phyloP scores from a whole-genome alignment of 2,888 invertebrate genomes.

The Lydus trimaculatus region DNA sequence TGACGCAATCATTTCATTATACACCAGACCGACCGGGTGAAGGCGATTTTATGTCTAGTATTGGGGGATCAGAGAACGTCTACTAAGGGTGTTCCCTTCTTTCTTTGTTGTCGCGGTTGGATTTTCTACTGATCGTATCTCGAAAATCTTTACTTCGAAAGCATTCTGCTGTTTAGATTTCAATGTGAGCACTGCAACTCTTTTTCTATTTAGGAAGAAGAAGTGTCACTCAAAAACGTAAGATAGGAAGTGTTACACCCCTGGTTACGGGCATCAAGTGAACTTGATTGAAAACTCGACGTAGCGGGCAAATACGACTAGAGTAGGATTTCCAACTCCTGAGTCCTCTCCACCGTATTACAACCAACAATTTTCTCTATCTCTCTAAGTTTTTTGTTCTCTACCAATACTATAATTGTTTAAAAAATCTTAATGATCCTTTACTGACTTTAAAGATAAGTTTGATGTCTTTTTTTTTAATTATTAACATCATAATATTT shows the following conservation, averaged over 20 bases:
- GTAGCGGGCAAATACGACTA: conserved; percentile 58
- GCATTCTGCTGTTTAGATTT: conserved; percentile 49
- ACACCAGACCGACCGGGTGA: conserved; percentile 47
- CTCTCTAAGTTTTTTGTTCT: conserved; percentile 34
- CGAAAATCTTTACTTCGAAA: conserved; percentile 46
- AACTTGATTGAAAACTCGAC: conserved; percentile 60
- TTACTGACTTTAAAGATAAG: neutral
- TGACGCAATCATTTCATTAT: conserved; percentile 56
- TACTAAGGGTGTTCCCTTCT: conserved; percentile 42
- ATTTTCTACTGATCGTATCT: conserved; percentile 44
- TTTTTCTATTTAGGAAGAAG: conserved; percentile 44
- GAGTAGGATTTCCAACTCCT: conserved; percentile 56
- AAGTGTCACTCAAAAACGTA: conserved; percentile 46
- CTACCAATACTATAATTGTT: conserved; percentile 35
- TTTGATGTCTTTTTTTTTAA: neutral
- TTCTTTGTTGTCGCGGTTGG: conserved; percentile 44
- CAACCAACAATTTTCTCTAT: conserved; percentile 45
- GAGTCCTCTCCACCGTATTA: conserved; percentile 53
- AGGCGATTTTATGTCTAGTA: conserved; percentile 47
- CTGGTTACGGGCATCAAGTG: conserved; percentile 55
- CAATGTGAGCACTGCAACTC: conserved; percentile 43
- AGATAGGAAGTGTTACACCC: conserved; percentile 47
- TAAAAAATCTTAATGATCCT: conserved; percentile 19
- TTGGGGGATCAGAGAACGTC: conserved; percentile 45
- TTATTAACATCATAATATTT: conserved; percentile 18